Percentiles rank a stretch among this genome's conserved stretches.
Evolutionary conservation across 2,888 invertebrate genomes (phyloP).

Genomic region (Sisyra nigra): DNA sequence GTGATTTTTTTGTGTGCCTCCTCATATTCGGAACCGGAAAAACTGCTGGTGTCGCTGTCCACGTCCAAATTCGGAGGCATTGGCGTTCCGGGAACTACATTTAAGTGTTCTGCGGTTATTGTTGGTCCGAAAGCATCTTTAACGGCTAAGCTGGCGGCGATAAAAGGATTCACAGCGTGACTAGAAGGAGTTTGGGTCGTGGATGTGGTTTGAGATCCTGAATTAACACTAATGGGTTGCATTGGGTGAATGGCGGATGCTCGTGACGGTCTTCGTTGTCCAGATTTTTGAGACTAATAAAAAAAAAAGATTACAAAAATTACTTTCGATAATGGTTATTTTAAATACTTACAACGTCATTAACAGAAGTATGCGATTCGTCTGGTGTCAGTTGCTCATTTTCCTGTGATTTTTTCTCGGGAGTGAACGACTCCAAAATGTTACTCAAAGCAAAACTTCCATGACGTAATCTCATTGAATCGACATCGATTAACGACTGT

Average conservation of each 20-base stretch:
- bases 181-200: not conserved
- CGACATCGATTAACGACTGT: slow-evolving; percentile 5
- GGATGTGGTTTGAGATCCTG: not conserved
- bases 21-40: not conserved
- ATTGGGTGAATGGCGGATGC: not conserved
- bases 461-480: not conserved
- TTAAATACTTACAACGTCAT: not conserved
- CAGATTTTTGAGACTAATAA: not conserved
- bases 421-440: not conserved
- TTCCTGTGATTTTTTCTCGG: not conserved
- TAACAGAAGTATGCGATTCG: not conserved
- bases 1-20: not conserved
- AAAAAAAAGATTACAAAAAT: not conserved
- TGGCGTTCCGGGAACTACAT: slow-evolving; percentile 24
- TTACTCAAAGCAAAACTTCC: too few relatives aligned
- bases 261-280: not conserved
- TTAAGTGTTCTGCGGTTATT: not conserved
- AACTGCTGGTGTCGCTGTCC: slow-evolving; percentile 10
- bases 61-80: slow-evolving; percentile 25
- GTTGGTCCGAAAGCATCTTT: slow-evolving; percentile 7
- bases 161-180: not conserved
- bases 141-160: slow-evolving; percentile 1
- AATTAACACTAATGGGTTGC: not conserved
- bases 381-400: too few relatives aligned
- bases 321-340: not conserved